Conservation (phyloP, 2,113 vertebrate species). For the Bubalus kerabau region DNA sequence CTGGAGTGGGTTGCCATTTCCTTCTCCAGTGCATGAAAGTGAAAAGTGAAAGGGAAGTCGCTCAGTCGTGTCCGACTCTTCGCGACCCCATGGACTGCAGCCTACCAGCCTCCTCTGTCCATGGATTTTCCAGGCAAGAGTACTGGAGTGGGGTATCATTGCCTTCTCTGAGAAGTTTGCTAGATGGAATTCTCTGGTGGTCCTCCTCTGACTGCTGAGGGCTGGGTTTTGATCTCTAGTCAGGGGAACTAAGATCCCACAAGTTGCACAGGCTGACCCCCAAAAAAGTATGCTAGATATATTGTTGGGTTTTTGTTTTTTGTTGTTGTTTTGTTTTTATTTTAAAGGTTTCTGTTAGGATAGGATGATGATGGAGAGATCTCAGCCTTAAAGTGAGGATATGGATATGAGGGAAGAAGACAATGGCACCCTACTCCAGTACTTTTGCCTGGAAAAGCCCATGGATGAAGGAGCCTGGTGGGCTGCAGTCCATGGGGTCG, state of each 20-base stretch:
- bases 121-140: too few species aligned
- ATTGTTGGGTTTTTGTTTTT: background rate
- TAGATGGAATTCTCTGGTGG: background rate
- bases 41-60: too few species aligned
- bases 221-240: background rate
- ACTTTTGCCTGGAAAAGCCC: too few species aligned
- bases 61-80: too few species aligned
- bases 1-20: too few species aligned
- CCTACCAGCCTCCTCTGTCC: too few species aligned
- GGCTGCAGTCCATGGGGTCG: too few species aligned
- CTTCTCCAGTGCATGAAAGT: too few species aligned
- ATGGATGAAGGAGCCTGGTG: too few species aligned
- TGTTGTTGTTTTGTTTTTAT: background rate
- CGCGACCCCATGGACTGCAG: too few species aligned
- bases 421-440: too few species aligned
- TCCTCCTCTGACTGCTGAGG: background rate
- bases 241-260: background rate
- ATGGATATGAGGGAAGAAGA: background rate
- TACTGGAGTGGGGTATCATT: too few species aligned
- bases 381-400: background rate
- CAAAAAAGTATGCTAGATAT: background rate
- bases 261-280: background rate
- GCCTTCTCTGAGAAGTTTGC: background rate
- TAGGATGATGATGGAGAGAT: background rate
- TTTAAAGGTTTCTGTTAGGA: background rate